phyloP scores from a whole-genome alignment of 2,113 vertebrate species.

The Datnioides undecimradiatus region DNA sequence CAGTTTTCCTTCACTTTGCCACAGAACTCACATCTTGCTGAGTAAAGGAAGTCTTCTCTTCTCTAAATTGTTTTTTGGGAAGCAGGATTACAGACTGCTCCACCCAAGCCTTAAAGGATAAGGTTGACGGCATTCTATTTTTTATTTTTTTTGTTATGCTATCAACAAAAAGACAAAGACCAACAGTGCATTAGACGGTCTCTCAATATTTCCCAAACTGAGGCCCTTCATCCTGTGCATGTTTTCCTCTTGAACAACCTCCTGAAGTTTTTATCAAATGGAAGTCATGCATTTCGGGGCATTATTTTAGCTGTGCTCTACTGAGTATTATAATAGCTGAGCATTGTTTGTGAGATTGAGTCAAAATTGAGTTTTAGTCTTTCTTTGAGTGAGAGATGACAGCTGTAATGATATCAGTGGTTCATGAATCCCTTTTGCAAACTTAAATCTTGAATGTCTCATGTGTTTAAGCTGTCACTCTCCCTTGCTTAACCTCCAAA shows the following conservation, averaged over 20 bases:
- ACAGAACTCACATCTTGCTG: background rate
- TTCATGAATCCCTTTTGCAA: background rate
- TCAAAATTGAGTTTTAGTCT: background rate
- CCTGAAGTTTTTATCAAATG: background rate
- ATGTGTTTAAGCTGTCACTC: background rate
- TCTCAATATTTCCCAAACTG: background rate
- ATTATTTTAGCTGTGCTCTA: background rate
- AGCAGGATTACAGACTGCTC: constrained; percentile 4
- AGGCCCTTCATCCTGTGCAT: background rate
- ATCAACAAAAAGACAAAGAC: background rate
- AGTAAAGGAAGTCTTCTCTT: background rate
- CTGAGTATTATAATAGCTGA: too few relatives aligned
- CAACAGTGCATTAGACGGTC: background rate
- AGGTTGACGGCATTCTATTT: background rate
- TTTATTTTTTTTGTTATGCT: constrained; percentile 9
- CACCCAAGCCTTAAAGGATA: background rate
- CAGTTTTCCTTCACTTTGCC: background rate
- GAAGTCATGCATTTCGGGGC: background rate
- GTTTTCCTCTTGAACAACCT: background rate
- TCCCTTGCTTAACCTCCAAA: background rate
- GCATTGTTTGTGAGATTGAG: too few relatives aligned
- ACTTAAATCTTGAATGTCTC: background rate
- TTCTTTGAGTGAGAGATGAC: background rate
- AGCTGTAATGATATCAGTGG: background rate
- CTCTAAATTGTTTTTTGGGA: background rate